phyloP scores from a whole-genome alignment of 2,797 vertebrate species.

The Poecilia velifera region DNA sequence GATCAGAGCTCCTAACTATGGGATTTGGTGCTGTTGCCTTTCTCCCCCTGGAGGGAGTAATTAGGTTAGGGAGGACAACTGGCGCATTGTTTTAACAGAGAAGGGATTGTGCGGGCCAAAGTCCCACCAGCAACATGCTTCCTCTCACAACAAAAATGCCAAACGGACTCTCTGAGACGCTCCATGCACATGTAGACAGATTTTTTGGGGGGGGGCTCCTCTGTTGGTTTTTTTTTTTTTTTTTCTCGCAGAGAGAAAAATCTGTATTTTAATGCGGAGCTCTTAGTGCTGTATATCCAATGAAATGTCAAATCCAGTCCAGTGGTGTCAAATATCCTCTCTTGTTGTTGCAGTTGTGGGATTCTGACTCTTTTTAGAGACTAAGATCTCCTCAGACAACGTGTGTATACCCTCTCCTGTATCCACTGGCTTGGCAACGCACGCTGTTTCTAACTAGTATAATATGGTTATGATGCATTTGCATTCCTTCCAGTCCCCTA shows the following conservation, averaged over 20 bases:
- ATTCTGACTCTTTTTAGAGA: slow-evolving; percentile 53
- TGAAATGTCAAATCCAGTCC: slow-evolving; percentile 71
- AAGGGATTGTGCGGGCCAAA: slow-evolving; percentile 84
- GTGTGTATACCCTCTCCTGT: slow-evolving; percentile 54
- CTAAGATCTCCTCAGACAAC: slow-evolving; percentile 45
- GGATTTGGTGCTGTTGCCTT: slow-evolving; percentile 85
- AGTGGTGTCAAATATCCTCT: slow-evolving; percentile 67
- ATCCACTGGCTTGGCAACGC: slow-evolving; percentile 70
- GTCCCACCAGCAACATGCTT: slow-evolving; percentile 83
- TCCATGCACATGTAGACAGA: slow-evolving; percentile 42
- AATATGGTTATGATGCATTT: slow-evolving; percentile 84
- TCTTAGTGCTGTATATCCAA: slow-evolving; percentile 38
- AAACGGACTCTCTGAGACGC: slow-evolving; percentile 75
- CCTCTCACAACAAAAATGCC: slow-evolving; percentile 79
- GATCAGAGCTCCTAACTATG: slow-evolving; percentile 84
- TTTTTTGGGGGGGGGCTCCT: slow-evolving; percentile 29
- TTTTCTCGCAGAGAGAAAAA: slow-evolving; percentile 18
- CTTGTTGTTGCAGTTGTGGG: slow-evolving; percentile 61
- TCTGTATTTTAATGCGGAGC: slow-evolving; percentile 23
- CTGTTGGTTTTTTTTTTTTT: slow-evolving; percentile 4
- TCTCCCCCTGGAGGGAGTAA: slow-evolving; percentile 83
- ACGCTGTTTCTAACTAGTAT: slow-evolving; percentile 69
- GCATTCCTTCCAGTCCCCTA: slow-evolving; percentile 77
- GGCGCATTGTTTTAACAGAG: slow-evolving; percentile 87
- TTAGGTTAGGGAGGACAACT: slow-evolving; percentile 87